Evolutionary conservation across 2,797 vertebrate species (phyloP), one percentile per base, ranked within the genome.

Genomic region (Mallotus villosus): DNA sequence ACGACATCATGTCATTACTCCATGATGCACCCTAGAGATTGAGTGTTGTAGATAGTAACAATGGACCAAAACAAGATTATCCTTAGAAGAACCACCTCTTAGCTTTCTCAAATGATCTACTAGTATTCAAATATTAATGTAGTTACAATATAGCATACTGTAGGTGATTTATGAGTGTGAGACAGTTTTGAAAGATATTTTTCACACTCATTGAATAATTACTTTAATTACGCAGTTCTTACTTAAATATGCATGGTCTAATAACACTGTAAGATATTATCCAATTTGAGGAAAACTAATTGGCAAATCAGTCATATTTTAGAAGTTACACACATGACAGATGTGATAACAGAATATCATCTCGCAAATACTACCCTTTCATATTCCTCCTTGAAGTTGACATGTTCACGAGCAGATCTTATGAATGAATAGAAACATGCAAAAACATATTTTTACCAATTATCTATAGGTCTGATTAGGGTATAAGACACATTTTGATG

Each of bases 211-310:
- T 67, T 32, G 51, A 67, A 67, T 60, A 70, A 70, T 70, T 32
- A 25, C 32, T 19, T 7, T 69, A 61, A 70, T 61, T 60, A 70
- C 25, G 57, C 22, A 60, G 11, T 5, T 21, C 57, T 25, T n/a
- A 41, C 67, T 46, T n/a, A 46, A 70, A 59, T 69, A 60, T 60
- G 67, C 67, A 69, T 55, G 37, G 32, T 59, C 5, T 41, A 60
- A 41, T 60, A 60, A 60, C 57, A 69, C 29, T 59, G 11, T 75
- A 66, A 63, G 70, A 83, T 78, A 66, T 78, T 27, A 79, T 81
- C 80, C 70, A 61, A 70, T 76, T 78, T 66, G 59, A 70, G 65
- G 63, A 60, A 74, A 74, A 84, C 76, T 78, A 86, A 63, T 58
- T 69, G 25, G 37, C 34, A 41, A 14, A 67, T 55, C 65, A 55